Conservation (phyloP, 92 coral and sea anemone genomes). For the Porites rus region DNA sequence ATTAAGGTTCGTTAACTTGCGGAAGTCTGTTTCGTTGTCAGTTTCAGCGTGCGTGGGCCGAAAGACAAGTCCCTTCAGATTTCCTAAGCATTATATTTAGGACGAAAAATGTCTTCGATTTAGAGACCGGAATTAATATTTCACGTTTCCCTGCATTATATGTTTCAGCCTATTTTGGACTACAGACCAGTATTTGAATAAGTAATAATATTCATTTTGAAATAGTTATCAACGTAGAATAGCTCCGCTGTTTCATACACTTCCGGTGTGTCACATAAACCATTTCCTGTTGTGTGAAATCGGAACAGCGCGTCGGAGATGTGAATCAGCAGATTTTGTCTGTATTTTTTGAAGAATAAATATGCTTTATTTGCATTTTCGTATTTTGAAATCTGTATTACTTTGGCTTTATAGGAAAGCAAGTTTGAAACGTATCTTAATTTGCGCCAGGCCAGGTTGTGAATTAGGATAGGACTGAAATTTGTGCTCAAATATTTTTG, state of each 20-base stretch:
- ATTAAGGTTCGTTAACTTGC: background rate
- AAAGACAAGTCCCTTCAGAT: background rate
- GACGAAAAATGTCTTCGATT: background rate
- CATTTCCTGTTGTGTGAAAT: background rate
- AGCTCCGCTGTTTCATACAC: background rate
- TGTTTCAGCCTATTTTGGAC: background rate
- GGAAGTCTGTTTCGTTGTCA: conserved; percentile 12
- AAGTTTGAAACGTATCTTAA: too few species aligned
- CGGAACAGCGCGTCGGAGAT: too few species aligned
- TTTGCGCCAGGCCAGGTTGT: too few species aligned
- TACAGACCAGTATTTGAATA: background rate
- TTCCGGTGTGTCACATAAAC: background rate
- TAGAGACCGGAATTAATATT: background rate
- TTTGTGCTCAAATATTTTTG: background rate
- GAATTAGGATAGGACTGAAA: too few species aligned
- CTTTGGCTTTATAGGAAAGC: too few species aligned
- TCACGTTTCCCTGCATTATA: background rate
- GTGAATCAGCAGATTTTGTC: too few species aligned
- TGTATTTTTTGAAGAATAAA: too few species aligned
- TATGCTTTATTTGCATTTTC: too few species aligned
- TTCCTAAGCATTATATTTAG: conserved; percentile 2
- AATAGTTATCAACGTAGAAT: background rate
- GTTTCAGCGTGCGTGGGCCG: conserved; percentile 8
- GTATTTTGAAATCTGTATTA: too few species aligned
- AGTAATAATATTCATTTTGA: too few species aligned